phyloP scores from a whole-genome alignment of 2,113 vertebrate species.

The Melanostigma gelatinosum region DNA sequence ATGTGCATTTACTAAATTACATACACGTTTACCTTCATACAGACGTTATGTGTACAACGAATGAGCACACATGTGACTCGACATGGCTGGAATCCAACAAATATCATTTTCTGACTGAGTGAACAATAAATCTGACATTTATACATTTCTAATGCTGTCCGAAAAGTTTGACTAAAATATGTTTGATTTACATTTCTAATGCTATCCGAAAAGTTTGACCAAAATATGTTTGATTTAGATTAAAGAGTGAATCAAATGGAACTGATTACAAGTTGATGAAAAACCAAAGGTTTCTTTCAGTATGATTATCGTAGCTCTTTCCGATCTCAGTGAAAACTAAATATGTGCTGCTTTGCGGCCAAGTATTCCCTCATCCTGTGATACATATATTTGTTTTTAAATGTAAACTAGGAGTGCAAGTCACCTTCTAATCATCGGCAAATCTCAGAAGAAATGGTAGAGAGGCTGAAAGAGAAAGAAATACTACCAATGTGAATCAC shows the following conservation, averaged over 20 bases:
- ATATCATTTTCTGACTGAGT: conserved; percentile 28
- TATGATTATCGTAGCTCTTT: conserved; percentile 2
- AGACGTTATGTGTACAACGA: background rate
- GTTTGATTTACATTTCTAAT: conserved; percentile 1
- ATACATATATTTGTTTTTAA: background rate
- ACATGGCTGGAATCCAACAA: conserved; percentile 3
- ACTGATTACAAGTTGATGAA: conserved; percentile 31
- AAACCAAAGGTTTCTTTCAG: conserved; percentile 16
- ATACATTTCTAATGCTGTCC: conserved; percentile 7
- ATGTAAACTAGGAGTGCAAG: background rate
- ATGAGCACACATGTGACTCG: conserved; percentile 17
- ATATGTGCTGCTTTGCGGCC: background rate
- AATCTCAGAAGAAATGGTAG: background rate
- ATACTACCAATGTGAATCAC: background rate
- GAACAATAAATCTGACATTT: conserved; percentile 18
- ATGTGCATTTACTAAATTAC: background rate
- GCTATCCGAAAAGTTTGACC: background rate
- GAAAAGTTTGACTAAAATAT: conserved; percentile 19
- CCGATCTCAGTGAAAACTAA: background rate
- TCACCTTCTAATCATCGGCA: background rate
- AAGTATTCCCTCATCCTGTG: background rate
- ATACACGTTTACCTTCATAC: background rate
- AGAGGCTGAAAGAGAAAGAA: background rate
- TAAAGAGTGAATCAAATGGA: conserved; percentile 30
- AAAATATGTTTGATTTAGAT: conserved; percentile 15